These are phyloP conservation scores for Fulmarus glacialis DNA, from an alignment of 2,113 vertebrate genomes.

Conservation along the genomic window DNA sequence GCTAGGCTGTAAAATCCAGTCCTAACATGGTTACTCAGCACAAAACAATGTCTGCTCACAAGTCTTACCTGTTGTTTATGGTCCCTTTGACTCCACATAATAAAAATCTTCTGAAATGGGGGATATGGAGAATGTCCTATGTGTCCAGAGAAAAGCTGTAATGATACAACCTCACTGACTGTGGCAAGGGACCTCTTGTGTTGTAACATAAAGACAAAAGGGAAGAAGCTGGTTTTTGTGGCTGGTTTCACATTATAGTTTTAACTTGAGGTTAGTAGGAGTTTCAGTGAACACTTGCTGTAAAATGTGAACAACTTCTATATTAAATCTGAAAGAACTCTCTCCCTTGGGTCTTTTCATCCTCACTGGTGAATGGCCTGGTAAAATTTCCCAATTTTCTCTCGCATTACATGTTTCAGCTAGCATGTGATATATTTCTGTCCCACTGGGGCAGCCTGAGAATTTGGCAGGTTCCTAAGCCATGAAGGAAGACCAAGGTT, in stretches of 20 bases:
- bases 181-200: neutral
- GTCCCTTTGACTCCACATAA: neutral
- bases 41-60: neutral
- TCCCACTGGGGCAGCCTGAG: neutral
- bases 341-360: neutral
- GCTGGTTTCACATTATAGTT: neutral
- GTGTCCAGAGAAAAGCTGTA: neutral
- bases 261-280: neutral
- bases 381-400: constrained; percentile 24
- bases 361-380: neutral
- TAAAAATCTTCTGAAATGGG: neutral
- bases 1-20: neutral
- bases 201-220: neutral
- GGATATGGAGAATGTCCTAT: neutral
- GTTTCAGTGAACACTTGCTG: neutral
- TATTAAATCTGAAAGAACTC: neutral
- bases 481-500: neutral
- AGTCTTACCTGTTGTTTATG: neutral
- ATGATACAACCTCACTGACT: neutral
- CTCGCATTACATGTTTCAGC: neutral
- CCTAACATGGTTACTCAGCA: neutral
- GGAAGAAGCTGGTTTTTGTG: neutral
- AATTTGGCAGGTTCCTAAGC: neutral
- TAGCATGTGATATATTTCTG: constrained; percentile 21
- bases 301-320: neutral